Base-by-base conservation (phyloP, 2,113 vertebrate genomes). In the Ceyx melanurus region DNA sequence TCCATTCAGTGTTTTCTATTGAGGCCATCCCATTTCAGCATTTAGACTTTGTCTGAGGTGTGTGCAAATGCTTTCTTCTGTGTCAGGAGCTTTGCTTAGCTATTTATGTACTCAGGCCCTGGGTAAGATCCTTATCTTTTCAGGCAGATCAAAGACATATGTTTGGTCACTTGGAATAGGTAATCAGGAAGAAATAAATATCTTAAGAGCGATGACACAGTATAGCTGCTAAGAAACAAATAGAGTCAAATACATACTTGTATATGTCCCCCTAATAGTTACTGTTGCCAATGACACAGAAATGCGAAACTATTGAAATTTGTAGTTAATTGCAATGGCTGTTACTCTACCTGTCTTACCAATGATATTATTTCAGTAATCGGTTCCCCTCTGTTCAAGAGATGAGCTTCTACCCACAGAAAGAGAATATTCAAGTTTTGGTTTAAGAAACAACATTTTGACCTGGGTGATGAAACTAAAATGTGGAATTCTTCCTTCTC, bases 61-160 rank as follows among this genome's bases (percentile, higher is more conserved):
- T 78, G 50, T 81, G 75, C 57, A 81, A 71, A 56, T 77, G 62
- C 56, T 60, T 92, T 93, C 66, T 95, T 91, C 87, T 91, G 61
- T 82, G 66, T 88, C 66, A 91, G 82, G 68, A 76, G 62, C 79
- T 91, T 90, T 90, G 68, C 66, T 91, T 90, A 86, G 89, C 60
- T 90, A 74, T 94, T 94, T 64, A 48, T 90, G 85, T 94, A 33
- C 60, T 96, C 88, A 91, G 66, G 87, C 65, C 65, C 85, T 76
- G 72, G 78, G 58, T 66, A 81, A 82, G 83, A 76, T 73, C 72
- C n/a, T 86, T 96, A 57, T 76, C 67, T 54, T 95, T 93, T 93
- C 91, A 94, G 94, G 95, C 79, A 85, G 90, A 96, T 95, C 88
- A 95, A 97, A 97, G 93, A 84, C 82, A 46, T 85, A 64, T 60